phyloP scores from a whole-genome alignment of 2,797 vertebrate genomes.

The Poecilia gillii region DNA sequence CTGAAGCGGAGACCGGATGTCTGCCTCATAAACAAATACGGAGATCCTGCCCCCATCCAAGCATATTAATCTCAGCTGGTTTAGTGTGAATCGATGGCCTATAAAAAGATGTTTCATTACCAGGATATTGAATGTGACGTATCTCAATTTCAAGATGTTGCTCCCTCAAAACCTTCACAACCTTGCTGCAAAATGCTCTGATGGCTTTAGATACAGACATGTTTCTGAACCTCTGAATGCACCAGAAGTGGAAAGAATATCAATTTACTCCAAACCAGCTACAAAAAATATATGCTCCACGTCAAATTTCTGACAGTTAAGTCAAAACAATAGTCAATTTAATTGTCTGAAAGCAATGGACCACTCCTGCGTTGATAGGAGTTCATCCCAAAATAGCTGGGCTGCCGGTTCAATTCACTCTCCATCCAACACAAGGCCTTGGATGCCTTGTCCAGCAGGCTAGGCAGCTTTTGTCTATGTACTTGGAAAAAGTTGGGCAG shows the following conservation, averaged over 20 bases:
- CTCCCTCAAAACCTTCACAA: neutral
- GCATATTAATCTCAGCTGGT: neutral
- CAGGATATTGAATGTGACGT: neutral
- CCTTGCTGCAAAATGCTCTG: neutral
- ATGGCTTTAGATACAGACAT: neutral
- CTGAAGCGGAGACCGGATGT: neutral
- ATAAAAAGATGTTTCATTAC: neutral
- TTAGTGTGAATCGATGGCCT: neutral
- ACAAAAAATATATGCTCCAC: neutral
- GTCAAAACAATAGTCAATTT: neutral
- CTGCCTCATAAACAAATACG: neutral
- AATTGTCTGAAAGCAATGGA: neutral
- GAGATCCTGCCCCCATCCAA: neutral
- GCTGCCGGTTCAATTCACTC: too few species aligned
- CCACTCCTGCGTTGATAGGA: neutral
- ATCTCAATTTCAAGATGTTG: neutral
- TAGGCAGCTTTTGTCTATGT: neutral
- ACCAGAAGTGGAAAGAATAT: neutral
- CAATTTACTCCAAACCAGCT: neutral
- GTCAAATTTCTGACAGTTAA: neutral
- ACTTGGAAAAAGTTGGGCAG: neutral
- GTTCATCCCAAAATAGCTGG: too few species aligned
- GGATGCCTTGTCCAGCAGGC: too few species aligned
- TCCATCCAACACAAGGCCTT: too few species aligned
- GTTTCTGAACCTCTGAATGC: neutral